Conservation (phyloP, 2,888 invertebrate genomes). For the Agrotis segetum region DNA sequence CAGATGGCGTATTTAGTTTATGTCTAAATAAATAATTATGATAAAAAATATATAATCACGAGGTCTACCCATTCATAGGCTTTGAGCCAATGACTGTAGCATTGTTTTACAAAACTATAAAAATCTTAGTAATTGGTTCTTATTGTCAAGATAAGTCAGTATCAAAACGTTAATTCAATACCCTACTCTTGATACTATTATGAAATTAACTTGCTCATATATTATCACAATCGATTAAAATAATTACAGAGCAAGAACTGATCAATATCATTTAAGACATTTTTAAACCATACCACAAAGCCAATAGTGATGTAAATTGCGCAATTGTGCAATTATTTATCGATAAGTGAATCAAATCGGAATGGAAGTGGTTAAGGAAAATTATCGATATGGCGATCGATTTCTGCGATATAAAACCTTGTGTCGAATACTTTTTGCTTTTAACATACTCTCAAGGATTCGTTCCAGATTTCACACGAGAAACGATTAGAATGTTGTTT, state of each 20-base stretch:
- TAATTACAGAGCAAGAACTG: slow-evolving; percentile 1
- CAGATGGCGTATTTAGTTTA: no score
- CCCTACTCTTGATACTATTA: not conserved
- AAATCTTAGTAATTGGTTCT: no score
- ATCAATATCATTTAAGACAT: slow-evolving; percentile 15
- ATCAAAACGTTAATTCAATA: not conserved
- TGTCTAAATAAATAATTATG: no score
- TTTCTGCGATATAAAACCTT: slow-evolving; percentile 51
- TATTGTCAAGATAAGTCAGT: not conserved
- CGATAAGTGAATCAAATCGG: slow-evolving; percentile 48
- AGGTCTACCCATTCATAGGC: no score
- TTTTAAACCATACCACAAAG: slow-evolving; percentile 13
- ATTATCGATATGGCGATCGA: slow-evolving; percentile 46
- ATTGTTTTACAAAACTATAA: no score
- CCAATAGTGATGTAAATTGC: slow-evolving; percentile 51
- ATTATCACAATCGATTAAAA: slow-evolving; percentile 10
- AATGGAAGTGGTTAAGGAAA: slow-evolving; percentile 56
- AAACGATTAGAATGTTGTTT: slow-evolving; percentile 59
- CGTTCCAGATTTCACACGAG: slow-evolving; percentile 58
- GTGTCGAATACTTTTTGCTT: slow-evolving; percentile 53
- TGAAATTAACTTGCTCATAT: not conserved
- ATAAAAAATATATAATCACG: no score
- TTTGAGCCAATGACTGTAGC: no score
- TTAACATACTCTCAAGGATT: slow-evolving; percentile 59
- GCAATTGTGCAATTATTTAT: slow-evolving; percentile 43